Base-by-base conservation (phyloP, 2,113 vertebrate genomes). In the Lamprologus lemairii region DNA sequence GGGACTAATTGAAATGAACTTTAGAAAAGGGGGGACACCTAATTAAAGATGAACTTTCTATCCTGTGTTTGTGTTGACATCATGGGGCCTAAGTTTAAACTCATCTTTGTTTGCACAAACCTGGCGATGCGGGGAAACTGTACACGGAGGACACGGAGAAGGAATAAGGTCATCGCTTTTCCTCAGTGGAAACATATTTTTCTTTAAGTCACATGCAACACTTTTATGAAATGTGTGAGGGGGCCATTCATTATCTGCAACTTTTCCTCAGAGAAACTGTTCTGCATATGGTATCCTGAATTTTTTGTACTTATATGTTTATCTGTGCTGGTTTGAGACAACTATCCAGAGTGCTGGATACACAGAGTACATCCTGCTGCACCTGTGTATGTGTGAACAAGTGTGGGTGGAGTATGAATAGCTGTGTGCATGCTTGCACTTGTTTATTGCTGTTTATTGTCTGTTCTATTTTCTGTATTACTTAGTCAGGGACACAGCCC, bases 1-100 rank as follows among this genome's bases (percentile, higher is more conserved):
- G 96, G 96, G 95, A 96, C 95, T 98, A 98, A 98, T 98, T 98
- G 97, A 97, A 97, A 97, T 98, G 98, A 98, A 98, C 97, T 98
- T 98, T 98, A 96, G 91, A 92, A 92, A 95, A 94, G 92, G 94
- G 86, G 94, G 94, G 94, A 93, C 82, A 96, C 93, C 95, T 98
- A 97, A 98, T 98, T 97, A 98, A 93, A 97, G 94, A 93, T 97
- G 97, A 97, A 97, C 96, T 98, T 97, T 97, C 94, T 93, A 86
- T 96, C 93, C 81, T 93, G 96, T 96, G 89, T 96, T 95, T 95
- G 97, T 96, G 94, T 96, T 95, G 95, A 97, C 97, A 95, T 97
- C 96, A 97, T 96, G 91, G 88, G 87, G 93, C 93, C 94, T 96
- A 96, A 96, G 97, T 96, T 97, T 97, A 96, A 95, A 91, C 96